These are phyloP conservation scores for Poeciliopsis turrubarensis DNA, from an alignment of 2,113 vertebrate genomes.

Conservation along the genomic window DNA sequence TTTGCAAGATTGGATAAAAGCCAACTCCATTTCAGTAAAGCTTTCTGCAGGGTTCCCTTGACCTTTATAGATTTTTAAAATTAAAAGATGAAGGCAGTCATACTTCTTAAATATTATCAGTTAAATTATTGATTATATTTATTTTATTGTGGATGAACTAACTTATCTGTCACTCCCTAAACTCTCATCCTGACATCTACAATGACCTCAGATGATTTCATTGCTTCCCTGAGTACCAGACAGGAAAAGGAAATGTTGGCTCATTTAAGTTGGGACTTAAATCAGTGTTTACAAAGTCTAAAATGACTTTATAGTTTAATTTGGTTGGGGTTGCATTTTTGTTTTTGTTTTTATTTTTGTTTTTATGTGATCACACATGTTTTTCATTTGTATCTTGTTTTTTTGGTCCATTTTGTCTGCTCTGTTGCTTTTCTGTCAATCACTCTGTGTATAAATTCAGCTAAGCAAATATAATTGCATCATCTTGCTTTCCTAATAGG, in stretches of 20 bases:
- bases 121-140: not conserved
- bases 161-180: not conserved
- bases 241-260: not conserved
- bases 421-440: not conserved
- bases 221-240: not conserved
- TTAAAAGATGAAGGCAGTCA: not conserved
- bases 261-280: not conserved
- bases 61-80: not conserved
- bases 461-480: not conserved
- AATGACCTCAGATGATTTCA: not conserved
- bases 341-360: too few species aligned
- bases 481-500: not conserved
- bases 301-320: not conserved
- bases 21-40: not conserved
- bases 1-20: not conserved
- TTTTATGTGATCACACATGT: too few species aligned
- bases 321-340: not conserved
- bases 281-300: not conserved
- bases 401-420: too few species aligned
- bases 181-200: not conserved
- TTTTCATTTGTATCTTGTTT: too few species aligned
- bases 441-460: not conserved
- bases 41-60: not conserved
- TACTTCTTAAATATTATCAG: not conserved
- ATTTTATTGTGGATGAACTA: not conserved